A percentile compares a stretch with the other conserved stretches of the same genome.
phyloP scores from a whole-genome alignment of 2,113 vertebrate species.

The Furnarius figulus region DNA sequence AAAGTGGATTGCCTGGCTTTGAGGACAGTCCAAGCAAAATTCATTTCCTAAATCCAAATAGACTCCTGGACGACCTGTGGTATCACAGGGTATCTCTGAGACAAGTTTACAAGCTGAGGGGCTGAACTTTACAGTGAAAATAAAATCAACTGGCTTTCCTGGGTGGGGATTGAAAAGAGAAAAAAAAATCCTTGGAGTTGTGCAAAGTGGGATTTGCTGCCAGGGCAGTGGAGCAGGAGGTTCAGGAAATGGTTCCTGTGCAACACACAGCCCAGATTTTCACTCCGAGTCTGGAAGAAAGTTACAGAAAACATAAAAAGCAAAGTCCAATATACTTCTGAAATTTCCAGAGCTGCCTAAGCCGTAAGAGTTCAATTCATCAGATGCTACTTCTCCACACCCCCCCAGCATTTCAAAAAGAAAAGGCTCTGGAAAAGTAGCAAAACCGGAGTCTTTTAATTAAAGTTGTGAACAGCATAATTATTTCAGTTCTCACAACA shows the following conservation, averaged over 20 bases:
- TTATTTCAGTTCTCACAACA: slow-evolving; percentile 14
- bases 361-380: not conserved
- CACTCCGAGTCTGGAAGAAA: not conserved
- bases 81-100: not conserved
- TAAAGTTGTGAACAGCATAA: not conserved
- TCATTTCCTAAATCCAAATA: slow-evolving; percentile 56
- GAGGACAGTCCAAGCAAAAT: not conserved
- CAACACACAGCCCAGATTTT: not conserved
- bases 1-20: slow-evolving; percentile 18
- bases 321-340: not conserved
- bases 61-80: not conserved
- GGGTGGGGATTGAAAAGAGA: not conserved
- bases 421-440: not conserved
- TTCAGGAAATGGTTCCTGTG: not conserved
- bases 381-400: not conserved
- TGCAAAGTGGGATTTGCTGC: not conserved
- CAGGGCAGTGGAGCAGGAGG: not conserved
- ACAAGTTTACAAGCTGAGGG: not conserved
- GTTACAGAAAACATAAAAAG: not conserved
- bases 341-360: not conserved
- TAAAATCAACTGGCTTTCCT: not conserved
- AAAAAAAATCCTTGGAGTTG: not conserved
- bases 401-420: not conserved
- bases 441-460: not conserved
- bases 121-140: not conserved